These are phyloP conservation scores for Squalus acanthias DNA, from an alignment of 2,797 vertebrate species.

Conservation along the genomic window DNA sequence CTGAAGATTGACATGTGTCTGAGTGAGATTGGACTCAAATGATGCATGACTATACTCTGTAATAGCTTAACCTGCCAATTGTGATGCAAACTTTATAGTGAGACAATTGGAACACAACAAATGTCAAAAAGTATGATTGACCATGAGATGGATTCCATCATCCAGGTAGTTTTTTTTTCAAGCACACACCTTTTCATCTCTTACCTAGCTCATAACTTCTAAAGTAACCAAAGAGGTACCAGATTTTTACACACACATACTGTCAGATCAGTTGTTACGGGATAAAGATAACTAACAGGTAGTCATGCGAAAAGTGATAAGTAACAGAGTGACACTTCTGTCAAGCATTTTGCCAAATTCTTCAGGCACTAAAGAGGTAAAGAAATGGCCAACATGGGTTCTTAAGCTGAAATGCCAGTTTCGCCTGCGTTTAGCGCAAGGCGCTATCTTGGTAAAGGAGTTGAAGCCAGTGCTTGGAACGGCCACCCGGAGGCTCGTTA, in stretches of 20 bases:
- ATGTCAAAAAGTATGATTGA: background rate
- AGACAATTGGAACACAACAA: conserved; percentile 8
- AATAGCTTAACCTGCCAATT: conserved; percentile 14
- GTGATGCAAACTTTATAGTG: background rate
- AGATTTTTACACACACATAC: background rate
- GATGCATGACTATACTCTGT: background rate
- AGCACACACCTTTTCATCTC: background rate
- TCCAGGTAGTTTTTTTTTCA: background rate
- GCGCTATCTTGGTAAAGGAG: background rate
- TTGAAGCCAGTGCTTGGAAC: too few species aligned
- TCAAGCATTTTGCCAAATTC: background rate
- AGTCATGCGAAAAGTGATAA: background rate
- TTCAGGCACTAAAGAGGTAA: background rate
- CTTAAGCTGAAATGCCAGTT: background rate
- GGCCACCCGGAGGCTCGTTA: too few species aligned
- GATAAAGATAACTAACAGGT: background rate
- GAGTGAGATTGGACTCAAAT: background rate
- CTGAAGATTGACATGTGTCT: background rate
- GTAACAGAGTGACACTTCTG: background rate
- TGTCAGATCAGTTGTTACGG: background rate
- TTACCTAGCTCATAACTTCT: background rate
- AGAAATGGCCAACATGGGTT: background rate
- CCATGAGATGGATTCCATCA: background rate
- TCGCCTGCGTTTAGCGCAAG: background rate
- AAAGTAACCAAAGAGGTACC: background rate